Conservation (phyloP, 1,140 invertebrate genomes). For the Rhizoglyphus robini region DNA sequence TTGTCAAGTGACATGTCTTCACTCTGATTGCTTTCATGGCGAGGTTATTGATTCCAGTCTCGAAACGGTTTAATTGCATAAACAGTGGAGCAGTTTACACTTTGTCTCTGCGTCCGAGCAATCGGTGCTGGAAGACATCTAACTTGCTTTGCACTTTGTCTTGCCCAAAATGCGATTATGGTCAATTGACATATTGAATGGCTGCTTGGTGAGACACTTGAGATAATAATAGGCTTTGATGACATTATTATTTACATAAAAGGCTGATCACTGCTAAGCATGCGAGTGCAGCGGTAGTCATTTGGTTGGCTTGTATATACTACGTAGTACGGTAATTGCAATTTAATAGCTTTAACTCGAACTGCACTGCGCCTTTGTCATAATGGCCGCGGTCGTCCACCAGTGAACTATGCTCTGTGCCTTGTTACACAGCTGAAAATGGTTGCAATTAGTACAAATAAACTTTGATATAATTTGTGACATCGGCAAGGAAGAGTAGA, state of each 20-base stretch:
- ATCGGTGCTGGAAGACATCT: not conserved
- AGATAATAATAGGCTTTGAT: not conserved
- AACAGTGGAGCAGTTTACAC: not conserved
- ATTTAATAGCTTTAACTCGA: not conserved
- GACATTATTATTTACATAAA: not conserved
- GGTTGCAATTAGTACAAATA: slow-evolving; percentile 2
- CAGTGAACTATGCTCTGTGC: not conserved
- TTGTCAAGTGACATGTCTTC: too few relatives aligned
- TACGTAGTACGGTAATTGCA: slow-evolving; percentile 2
- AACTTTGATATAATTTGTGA: too few relatives aligned
- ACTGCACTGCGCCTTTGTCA: not conserved
- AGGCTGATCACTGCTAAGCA: not conserved
- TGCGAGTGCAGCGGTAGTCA: slow-evolving; percentile 1
- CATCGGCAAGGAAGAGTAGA: not conserved
- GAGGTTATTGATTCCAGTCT: not conserved
- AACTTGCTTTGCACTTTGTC: slow-evolving; percentile 1
- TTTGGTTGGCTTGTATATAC: not conserved
- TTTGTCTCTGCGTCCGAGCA: not conserved
- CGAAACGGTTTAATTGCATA: slow-evolving; percentile 1
- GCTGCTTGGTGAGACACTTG: not conserved
- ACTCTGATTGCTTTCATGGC: too few relatives aligned
- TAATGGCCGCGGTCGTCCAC: not conserved
- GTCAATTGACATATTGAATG: not conserved
- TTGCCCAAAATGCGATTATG: slow-evolving; percentile 7
- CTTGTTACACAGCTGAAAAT: not conserved